Evolutionary conservation across 1,140 invertebrate species (phyloP).

Genomic region (Battus philenor): DNA sequence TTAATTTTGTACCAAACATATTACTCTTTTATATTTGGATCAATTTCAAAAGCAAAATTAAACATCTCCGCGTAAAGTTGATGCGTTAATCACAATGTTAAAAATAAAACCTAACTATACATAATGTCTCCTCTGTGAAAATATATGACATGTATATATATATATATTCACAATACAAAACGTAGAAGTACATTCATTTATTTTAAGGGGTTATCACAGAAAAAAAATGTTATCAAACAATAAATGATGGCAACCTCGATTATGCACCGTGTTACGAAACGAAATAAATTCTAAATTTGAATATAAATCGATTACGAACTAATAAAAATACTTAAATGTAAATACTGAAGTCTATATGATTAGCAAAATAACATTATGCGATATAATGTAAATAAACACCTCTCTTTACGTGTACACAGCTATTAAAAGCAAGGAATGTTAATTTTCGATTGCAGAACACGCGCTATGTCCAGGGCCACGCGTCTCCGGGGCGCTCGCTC

Average conservation of each 20-base stretch:
- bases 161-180: conserved; percentile 7
- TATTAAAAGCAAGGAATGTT: conserved; percentile 38
- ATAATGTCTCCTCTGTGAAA: conserved; percentile 10
- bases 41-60: neutral
- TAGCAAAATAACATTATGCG: conserved; percentile 12
- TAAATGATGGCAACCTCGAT: conserved; percentile 58
- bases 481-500: too few species aligned
- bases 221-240: conserved; percentile 62
- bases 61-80: conserved; percentile 10
- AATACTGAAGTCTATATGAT: conserved; percentile 30
- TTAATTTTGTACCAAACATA: too few species aligned
- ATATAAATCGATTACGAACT: conserved; percentile 20
- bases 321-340: conserved; percentile 31
- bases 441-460: conserved; percentile 22
- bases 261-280: conserved; percentile 46
- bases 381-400: conserved; percentile 21
- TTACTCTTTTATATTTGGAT: too few species aligned
- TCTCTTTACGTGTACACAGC: neutral
- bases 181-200: conserved; percentile 18
- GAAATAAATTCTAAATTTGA: conserved; percentile 25
- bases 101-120: conserved; percentile 3
- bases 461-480: neutral
- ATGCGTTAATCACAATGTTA: neutral
- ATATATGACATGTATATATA: too few species aligned
- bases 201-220: conserved; percentile 55